Percentiles rank a stretch among this genome's conserved stretches.
Evolutionary conservation across 2,797 vertebrate species (phyloP).

Genomic region (Crypturellus tataupa): DNA sequence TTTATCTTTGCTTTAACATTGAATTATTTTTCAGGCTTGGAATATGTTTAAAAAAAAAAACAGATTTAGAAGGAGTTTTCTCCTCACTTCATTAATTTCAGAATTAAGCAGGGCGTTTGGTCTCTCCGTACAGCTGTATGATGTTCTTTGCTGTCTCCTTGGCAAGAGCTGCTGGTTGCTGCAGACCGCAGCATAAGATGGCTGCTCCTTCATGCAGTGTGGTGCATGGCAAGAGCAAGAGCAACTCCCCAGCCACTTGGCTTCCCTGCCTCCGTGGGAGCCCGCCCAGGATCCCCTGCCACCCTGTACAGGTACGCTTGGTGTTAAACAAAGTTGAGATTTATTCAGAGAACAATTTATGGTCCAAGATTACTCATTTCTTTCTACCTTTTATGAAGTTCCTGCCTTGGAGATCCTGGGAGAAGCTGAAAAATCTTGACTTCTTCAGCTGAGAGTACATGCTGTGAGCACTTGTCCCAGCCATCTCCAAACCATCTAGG

Average conservation of each 20-base stretch:
- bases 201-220: neutral
- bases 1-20: neutral
- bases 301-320: fast-evolving
- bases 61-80: constrained; percentile 3
- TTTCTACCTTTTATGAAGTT: neutral
- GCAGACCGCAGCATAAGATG: neutral
- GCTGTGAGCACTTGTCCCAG: fast-evolving
- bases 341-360: neutral
- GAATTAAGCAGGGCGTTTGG: neutral
- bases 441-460: neutral
- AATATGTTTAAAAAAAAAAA: neutral
- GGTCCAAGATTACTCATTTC: neutral
- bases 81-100: neutral
- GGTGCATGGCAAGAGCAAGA: neutral
- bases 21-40: neutral
- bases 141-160: neutral
- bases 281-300: fast-evolving
- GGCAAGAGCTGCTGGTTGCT: no score
- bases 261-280: neutral
- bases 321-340: neutral
- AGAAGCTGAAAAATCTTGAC: neutral
- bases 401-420: neutral
- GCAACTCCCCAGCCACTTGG: neutral
- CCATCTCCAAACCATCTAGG: neutral
- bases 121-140: neutral